Evolutionary conservation across 1,140 invertebrate species (phyloP).

Genomic region (Trichonephila inaurata): DNA sequence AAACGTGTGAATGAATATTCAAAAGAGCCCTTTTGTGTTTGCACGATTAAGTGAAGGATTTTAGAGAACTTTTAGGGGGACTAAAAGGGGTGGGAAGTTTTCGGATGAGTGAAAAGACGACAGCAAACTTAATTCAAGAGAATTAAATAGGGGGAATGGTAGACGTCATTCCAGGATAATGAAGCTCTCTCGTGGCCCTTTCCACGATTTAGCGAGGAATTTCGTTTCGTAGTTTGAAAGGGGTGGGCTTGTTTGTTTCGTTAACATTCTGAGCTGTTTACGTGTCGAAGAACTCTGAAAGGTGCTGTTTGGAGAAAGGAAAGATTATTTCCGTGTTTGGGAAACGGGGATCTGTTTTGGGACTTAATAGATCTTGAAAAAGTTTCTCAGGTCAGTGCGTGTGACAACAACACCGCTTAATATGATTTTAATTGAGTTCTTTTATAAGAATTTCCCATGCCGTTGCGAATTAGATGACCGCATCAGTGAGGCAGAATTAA

Average conservation of each 20-base stretch:
- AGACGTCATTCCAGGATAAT: not conserved
- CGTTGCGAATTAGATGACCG: not conserved
- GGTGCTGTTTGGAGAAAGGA: not conserved
- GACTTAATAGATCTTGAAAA: not conserved
- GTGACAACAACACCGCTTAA: not conserved
- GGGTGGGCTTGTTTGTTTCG: not conserved
- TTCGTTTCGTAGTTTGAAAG: not conserved
- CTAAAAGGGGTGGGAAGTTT: not conserved
- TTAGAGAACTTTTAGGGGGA: not conserved
- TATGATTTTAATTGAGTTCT: not conserved
- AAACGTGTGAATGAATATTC: conserved; percentile 47
- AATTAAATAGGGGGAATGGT: not conserved
- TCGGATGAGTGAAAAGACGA: conserved; percentile 38
- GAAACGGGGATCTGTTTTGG: not conserved
- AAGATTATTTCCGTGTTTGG: conserved; percentile 10
- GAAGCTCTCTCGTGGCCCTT: not conserved
- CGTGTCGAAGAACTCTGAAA: not conserved
- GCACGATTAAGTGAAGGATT: conserved; percentile 30
- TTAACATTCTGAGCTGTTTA: not conserved
- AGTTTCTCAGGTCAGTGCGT: not conserved
- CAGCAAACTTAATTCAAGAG: conserved; percentile 9
- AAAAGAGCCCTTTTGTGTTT: conserved; percentile 45
- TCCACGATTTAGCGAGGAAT: not conserved
- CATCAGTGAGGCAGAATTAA: too few species aligned
- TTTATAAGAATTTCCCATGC: not conserved